Conservation (phyloP, 2,888 invertebrate species). For the Toxonevra muliebris region DNA sequence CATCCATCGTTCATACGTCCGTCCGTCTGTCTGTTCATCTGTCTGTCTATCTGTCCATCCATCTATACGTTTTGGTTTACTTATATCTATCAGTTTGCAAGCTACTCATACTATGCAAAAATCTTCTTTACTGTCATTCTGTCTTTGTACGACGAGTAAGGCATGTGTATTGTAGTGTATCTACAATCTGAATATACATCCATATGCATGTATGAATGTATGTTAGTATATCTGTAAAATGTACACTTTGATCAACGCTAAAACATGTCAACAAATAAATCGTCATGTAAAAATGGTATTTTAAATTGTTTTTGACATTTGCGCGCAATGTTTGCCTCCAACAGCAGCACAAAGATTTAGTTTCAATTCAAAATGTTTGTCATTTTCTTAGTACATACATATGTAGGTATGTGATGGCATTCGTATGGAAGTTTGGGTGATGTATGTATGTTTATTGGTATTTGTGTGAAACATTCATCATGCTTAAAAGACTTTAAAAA, state of each 20-base stretch:
- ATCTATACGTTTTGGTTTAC: neutral
- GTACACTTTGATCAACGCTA: constrained; percentile 24
- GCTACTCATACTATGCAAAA: too few species aligned
- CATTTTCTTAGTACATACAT: constrained; percentile 9
- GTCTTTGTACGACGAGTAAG: neutral
- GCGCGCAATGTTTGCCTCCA: constrained; percentile 28
- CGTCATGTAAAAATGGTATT: constrained; percentile 53
- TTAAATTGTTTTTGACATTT: constrained; percentile 61
- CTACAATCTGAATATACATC: neutral
- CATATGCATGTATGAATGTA: neutral
- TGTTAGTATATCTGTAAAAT: constrained; percentile 11
- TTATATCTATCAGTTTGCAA: too few species aligned
- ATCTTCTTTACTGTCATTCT: neutral
- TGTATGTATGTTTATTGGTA: neutral
- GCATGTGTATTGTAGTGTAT: neutral
- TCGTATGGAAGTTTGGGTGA: neutral
- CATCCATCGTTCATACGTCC: constrained; percentile 19
- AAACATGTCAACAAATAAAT: constrained; percentile 51
- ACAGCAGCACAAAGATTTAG: constrained; percentile 4
- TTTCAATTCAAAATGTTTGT: constrained; percentile 8
- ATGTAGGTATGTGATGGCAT: neutral
- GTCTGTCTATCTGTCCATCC: neutral
- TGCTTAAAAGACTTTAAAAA: constrained; percentile 46
- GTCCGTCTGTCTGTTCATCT: neutral
- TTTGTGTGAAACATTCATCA: constrained; percentile 51